A percentile compares a stretch with the other conserved stretches of the same genome.
phyloP scores from a whole-genome alignment of 2,888 invertebrate species.

The Drosophila hamatofila region DNA sequence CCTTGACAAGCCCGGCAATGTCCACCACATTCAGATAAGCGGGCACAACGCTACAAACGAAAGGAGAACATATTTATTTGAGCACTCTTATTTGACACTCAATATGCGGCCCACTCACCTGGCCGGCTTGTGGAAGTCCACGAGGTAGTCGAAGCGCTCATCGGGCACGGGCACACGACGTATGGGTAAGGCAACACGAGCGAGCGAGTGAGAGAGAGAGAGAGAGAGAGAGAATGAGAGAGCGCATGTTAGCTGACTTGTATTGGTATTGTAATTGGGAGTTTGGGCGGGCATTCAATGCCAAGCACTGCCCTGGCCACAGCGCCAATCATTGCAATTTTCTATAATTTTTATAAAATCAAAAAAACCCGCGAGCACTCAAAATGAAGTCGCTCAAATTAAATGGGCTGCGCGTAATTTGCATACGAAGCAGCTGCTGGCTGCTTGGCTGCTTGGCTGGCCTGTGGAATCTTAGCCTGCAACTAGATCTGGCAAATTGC shows the following conservation, averaged over 20 bases:
- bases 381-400: conserved; percentile 82
- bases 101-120: conserved; percentile 88
- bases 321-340: conserved; percentile 83
- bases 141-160: conserved; percentile 95
- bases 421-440: conserved; percentile 69
- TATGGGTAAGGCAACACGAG: conserved; percentile 85
- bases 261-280: conserved; percentile 23
- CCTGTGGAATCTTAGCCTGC: conserved; percentile 30
- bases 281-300: conserved; percentile 1
- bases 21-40: conserved; percentile 99
- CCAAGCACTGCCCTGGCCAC: conserved; percentile 24
- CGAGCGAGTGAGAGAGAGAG: conserved; percentile 2
- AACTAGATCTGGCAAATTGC: conserved; percentile 54
- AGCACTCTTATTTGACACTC: conserved; percentile 27
- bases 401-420: conserved; percentile 74
- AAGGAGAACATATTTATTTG: not conserved
- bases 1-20: conserved; percentile 99
- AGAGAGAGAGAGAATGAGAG: conserved; percentile 1
- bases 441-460: conserved; percentile 5
- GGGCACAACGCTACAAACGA: conserved; percentile 94
- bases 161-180: conserved; percentile 99
- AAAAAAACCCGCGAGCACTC: conserved; percentile 38
- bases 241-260: conserved; percentile 57
- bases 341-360: conserved; percentile 83
- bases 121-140: conserved; percentile 96